Evolutionary conservation across 2,888 invertebrate species (phyloP), one percentile per base, ranked within the genome.

Genomic region (Rhagium mordax): DNA sequence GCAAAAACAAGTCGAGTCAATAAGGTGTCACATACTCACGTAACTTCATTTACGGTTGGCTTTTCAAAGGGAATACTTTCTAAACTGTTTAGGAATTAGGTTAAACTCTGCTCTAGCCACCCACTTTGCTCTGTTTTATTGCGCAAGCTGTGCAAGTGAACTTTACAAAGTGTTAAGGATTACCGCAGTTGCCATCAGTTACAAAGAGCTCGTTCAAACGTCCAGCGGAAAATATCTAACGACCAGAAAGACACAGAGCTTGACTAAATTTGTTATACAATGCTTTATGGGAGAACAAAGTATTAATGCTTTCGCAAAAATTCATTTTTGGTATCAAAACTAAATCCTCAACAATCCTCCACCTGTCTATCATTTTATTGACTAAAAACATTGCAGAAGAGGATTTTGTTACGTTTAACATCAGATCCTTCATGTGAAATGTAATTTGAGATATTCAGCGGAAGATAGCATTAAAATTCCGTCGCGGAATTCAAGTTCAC

Each of bases 71-170:
- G 20, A 59, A 59, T 59, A 41, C 33, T 13, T 1, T 13, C 13
- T 33, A 0, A 13, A 15, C 33, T 59, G 59, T 59, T 59, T 59
- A 13, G 59, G 3, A 59, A 59, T 59, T 59, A 20, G 59, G 59
- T 59, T 59, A 59, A 29, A 59, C 18, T 59, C 59, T 16, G 20
- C 20, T 13, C 59, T 10, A 61, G 47, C 15, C 41, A 41, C 20
- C 21, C 48, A 21, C 47, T 61, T 48, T 24, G 21, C n/a, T 15
- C 21, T 61, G 47, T 47, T 61, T 61, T 61, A 61, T 47, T 61
- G 47, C 61, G 15, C 41, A 6, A 48, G 61, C 20, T 47, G 33
- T 61, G 21, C n/a, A 20, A 33, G 15, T 16, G n/a, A 60, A 60
- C 29, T 59, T 59, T 51, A 15, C 59, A 59, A 27, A n/a, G 27